phyloP scores from a whole-genome alignment of 2,888 invertebrate species.

The Oxyteleia sp. region DNA sequence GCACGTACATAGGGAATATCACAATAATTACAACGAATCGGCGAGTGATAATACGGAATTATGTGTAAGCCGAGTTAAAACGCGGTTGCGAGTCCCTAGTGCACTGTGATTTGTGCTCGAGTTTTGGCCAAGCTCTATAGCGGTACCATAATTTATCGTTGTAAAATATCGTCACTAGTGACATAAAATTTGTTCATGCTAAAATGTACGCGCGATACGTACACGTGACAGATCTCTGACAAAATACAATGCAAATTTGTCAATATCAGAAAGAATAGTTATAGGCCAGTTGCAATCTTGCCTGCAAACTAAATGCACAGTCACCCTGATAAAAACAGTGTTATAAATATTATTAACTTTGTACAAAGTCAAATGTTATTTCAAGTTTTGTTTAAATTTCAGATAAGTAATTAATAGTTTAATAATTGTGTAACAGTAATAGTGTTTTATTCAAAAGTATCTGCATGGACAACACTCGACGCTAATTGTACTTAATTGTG shows the following conservation, averaged over 20 bases:
- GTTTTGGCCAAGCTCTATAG: slow-evolving; percentile 75
- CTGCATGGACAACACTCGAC: not conserved
- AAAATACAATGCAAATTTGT: not conserved
- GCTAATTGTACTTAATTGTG: not conserved
- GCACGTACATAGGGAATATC: slow-evolving; percentile 52
- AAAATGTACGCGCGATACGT: slow-evolving; percentile 14
- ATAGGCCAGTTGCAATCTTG: not conserved
- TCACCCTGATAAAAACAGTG: no score
- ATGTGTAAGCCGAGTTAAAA: slow-evolving; percentile 81
- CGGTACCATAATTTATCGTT: slow-evolving; percentile 83
- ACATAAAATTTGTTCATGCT: slow-evolving; percentile 58
- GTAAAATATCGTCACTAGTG: slow-evolving; percentile 81
- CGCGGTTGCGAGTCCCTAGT: slow-evolving; percentile 61
- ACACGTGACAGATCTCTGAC: not conserved
- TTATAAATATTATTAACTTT: no score
- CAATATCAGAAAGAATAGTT: not conserved
- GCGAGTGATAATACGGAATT: slow-evolving; percentile 80
- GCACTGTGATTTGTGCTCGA: slow-evolving; percentile 70
- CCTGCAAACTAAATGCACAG: no score
- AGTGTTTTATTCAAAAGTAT: not conserved
- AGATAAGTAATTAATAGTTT: no score
- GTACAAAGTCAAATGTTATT: no score
- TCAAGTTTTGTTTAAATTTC: no score
- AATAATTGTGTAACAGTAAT: no score
- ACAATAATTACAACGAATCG: slow-evolving; percentile 81